These are phyloP conservation scores for Mimachlamys varia DNA, from an alignment of 2,888 invertebrate species.

Conservation along the genomic window DNA sequence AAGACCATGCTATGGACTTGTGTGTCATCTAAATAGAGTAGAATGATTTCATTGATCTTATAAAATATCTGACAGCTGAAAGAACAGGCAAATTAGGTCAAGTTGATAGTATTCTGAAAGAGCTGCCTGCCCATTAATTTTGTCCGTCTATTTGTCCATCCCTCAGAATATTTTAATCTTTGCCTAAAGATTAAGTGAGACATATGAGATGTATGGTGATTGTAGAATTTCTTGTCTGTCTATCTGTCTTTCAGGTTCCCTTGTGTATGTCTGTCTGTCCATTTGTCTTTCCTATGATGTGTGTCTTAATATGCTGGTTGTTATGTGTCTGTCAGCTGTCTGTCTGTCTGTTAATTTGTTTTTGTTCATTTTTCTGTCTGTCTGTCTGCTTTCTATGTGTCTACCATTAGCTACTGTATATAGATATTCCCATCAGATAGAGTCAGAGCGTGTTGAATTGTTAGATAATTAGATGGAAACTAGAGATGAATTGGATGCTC, in stretches of 20 bases:
- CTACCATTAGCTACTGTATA: not conserved
- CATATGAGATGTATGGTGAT: not conserved
- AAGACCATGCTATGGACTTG: not conserved
- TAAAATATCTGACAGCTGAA: conserved; percentile 5
- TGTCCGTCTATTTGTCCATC: not conserved
- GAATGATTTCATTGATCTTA: conserved; percentile 22
- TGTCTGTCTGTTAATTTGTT: too few species aligned
- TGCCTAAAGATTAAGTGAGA: not conserved
- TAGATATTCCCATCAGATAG: too few species aligned
- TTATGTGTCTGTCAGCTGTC: not conserved
- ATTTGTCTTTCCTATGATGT: not conserved
- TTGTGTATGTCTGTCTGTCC: not conserved
- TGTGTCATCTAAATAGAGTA: not conserved
- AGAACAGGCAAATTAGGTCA: not conserved
- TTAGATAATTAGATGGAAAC: too few species aligned
- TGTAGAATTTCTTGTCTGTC: not conserved
- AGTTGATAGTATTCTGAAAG: conserved; percentile 29
- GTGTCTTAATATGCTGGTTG: not conserved
- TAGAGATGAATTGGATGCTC: too few species aligned
- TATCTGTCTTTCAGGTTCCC: not conserved
- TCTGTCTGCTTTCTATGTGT: not conserved
- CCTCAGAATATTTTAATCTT: not conserved
- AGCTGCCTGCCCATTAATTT: not conserved
- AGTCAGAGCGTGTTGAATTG: not conserved
- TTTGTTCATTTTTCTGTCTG: not conserved